phyloP scores from a whole-genome alignment of 1,140 invertebrate genomes.

The Tribolium madens region DNA sequence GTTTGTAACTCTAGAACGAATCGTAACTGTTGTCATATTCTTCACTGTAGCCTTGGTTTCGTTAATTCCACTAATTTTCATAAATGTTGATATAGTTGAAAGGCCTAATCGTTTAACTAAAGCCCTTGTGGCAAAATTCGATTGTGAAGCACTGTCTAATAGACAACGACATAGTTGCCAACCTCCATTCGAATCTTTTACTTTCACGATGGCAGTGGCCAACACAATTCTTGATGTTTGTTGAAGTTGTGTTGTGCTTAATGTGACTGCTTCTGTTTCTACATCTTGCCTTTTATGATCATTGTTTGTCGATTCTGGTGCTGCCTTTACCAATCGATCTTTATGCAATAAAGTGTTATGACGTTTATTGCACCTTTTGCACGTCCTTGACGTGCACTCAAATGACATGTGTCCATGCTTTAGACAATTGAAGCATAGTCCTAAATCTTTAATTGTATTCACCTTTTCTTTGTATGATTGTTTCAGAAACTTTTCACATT shows the following conservation, averaged over 20 bases:
- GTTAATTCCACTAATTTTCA: too few relatives aligned
- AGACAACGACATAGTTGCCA: conserved; percentile 33
- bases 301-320: background rate
- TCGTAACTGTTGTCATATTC: too few relatives aligned
- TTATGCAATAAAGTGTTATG: conserved; percentile 50
- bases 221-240: too few relatives aligned
- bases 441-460: conserved; percentile 28
- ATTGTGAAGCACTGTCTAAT: conserved; percentile 47
- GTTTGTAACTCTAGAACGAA: too few relatives aligned
- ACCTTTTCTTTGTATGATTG: background rate
- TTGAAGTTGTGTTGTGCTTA: too few relatives aligned
- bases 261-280: background rate
- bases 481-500: conserved; percentile 41
- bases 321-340: background rate
- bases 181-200: background rate
- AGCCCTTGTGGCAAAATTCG: conserved; percentile 2
- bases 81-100: too few relatives aligned
- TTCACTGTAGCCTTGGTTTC: too few relatives aligned
- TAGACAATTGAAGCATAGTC: conserved; percentile 50
- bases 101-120: background rate
- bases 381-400: conserved; percentile 48
- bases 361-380: conserved; percentile 40
- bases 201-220: too few relatives aligned
- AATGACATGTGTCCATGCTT: conserved; percentile 25
- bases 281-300: background rate